These are phyloP conservation scores for Diachrysia chrysitis DNA, from an alignment of 2,888 invertebrate genomes.

Conservation along the genomic window DNA sequence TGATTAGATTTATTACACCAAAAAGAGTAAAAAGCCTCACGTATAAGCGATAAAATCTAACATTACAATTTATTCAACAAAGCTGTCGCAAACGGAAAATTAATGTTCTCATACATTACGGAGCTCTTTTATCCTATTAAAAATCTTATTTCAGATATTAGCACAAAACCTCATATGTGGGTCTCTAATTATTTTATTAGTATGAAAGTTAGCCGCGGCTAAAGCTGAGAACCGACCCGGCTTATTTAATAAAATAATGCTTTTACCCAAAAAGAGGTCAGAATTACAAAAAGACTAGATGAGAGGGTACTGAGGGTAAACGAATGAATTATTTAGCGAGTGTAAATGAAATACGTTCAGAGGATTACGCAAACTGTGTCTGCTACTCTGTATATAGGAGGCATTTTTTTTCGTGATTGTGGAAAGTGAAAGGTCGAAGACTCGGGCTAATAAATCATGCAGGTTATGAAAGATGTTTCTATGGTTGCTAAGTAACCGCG, in stretches of 20 bases:
- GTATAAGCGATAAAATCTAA: slow-evolving; percentile 40
- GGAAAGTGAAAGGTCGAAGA: slow-evolving; percentile 7
- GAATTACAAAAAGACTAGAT: slow-evolving; percentile 47
- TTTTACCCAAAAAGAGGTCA: slow-evolving; percentile 43
- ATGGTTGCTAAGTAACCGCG: not conserved
- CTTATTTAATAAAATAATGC: slow-evolving; percentile 61
- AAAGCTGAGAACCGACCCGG: slow-evolving; percentile 44
- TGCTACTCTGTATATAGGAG: not conserved
- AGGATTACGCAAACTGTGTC: slow-evolving; percentile 14
- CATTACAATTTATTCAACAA: slow-evolving; percentile 29
- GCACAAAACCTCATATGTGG: slow-evolving; percentile 38
- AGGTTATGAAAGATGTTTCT: slow-evolving; percentile 6
- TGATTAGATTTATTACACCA: slow-evolving; percentile 11
- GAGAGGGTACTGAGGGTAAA: slow-evolving; percentile 29
- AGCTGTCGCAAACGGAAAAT: slow-evolving; percentile 18
- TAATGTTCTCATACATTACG: slow-evolving; percentile 41
- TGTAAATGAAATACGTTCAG: slow-evolving; percentile 51
- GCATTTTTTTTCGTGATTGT: slow-evolving; percentile 19
- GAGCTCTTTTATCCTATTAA: slow-evolving; percentile 23
- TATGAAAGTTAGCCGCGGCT: slow-evolving; percentile 40
- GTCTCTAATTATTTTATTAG: slow-evolving; percentile 59
- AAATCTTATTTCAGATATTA: slow-evolving; percentile 38
- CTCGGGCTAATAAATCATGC: slow-evolving; percentile 2
- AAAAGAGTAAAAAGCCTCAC: slow-evolving; percentile 26
- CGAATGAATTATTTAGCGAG: slow-evolving; percentile 41